Evolutionary conservation across 1,140 invertebrate species (phyloP), one percentile per base, ranked within the genome.

Genomic region (Cepaea nemoralis): DNA sequence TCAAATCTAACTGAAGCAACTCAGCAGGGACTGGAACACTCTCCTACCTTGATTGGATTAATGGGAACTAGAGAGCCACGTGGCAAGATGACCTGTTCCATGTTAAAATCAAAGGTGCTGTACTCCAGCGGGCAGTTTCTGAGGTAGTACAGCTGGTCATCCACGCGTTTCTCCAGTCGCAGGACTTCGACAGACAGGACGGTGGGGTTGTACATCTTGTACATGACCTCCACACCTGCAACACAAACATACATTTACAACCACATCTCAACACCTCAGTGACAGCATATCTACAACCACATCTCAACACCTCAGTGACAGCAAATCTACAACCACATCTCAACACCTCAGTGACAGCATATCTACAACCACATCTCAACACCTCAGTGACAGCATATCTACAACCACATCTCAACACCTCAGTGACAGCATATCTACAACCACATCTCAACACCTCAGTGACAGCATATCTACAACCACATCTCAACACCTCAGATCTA

Each of bases 171-270:
- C 91, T 99, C 98, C 35, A 99, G 92, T 71, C 95, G 94, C 31
- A 97, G 91, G 27, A 98, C 95, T 92, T 99, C 96, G 67, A 99
- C 96, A 85, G 94, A 95, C 83, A 95, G 94, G 83, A 99, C 94
- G 0, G 94, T 95, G 31, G 98, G 98, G 93, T 98, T 98, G 91
- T 99, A 99, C 82, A 99, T 90, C 63, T 98, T 94, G 92, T 96
- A 99, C 75, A 93, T 91, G 10, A 99, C 94, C 94, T 99, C 95
- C 75, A 98, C 92, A 55, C 97, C 97, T 93, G 90, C 78, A 88
- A 87, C 16, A 45, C 37, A 37, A 55, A n/a, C n/a, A n/a, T n/a
- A 55, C 19, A 24, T 8, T 14, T 3, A 55, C 19, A 10, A 55
- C 50, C 19, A 22, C 16, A 55, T 22, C 22, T 55, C 50, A 8